Conservation (phyloP, 1,140 invertebrate genomes). For the Musca vetustissima region DNA sequence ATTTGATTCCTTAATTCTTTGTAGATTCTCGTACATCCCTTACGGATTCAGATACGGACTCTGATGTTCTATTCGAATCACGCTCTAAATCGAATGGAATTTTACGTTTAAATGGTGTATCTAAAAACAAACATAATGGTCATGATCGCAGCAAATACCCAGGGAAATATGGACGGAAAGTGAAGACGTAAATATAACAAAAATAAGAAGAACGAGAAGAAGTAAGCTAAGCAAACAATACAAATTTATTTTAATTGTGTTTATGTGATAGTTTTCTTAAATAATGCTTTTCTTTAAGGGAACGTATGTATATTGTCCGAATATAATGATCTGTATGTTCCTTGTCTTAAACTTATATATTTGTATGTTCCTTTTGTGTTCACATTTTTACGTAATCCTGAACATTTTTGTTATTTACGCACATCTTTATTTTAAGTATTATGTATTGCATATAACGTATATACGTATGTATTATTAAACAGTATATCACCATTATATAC, state of each 20-base stretch:
- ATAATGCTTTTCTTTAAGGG: neutral
- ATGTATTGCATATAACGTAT: too few relatives aligned
- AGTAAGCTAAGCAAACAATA: neutral
- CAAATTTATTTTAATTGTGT: neutral
- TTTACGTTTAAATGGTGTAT: slow-evolving; percentile 41
- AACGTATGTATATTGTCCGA: neutral
- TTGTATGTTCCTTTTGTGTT: slow-evolving; percentile 1
- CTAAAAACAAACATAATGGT: slow-evolving; percentile 41
- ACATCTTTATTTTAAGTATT: too few relatives aligned
- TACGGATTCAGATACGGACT: slow-evolving; percentile 75
- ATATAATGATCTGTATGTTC: slow-evolving; percentile 4
- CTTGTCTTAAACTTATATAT: neutral
- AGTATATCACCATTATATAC: too few relatives aligned
- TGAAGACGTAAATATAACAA: slow-evolving; percentile 57
- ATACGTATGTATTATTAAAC: too few relatives aligned
- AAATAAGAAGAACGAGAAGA: neutral
- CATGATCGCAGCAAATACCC: slow-evolving; percentile 57
- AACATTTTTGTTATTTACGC: too few relatives aligned
- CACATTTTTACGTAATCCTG: neutral
- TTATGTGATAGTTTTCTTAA: slow-evolving; percentile 8
- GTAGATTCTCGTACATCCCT: slow-evolving; percentile 60
- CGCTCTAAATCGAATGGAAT: slow-evolving; percentile 62
- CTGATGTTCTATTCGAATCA: slow-evolving; percentile 70
- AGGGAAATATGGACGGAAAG: slow-evolving; percentile 59
- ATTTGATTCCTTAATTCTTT: neutral